These are phyloP conservation scores for Margaritifera margaritifera DNA, from an alignment of 2,888 invertebrate species.

Conservation along the genomic window DNA sequence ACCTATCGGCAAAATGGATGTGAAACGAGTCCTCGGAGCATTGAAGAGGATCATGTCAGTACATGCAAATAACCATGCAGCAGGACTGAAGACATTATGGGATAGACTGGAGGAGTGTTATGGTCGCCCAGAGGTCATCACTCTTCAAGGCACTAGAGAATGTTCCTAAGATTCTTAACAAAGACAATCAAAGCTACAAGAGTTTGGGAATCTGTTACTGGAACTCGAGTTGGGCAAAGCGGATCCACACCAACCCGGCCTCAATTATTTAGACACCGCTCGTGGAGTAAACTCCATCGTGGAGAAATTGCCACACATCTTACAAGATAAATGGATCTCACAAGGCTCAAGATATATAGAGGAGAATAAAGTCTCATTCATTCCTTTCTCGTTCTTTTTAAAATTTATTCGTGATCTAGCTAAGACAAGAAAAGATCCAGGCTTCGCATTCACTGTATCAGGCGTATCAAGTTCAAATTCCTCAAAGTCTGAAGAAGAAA, in stretches of 20 bases:
- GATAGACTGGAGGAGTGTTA: conserved; percentile 26
- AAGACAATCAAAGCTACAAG: conserved; percentile 7
- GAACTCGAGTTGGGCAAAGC: conserved; percentile 12
- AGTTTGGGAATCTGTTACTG: conserved; percentile 3
- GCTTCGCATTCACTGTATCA: background rate
- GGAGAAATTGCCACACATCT: conserved; percentile 15
- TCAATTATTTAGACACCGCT: conserved; percentile 18
- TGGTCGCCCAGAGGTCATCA: conserved; percentile 26
- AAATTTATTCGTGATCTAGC: conserved; percentile 15
- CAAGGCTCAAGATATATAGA: conserved; percentile 11
- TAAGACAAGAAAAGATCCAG: conserved; percentile 19
- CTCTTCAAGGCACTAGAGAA: conserved; percentile 10
- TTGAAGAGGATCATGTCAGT: conserved; percentile 16
- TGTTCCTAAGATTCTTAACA: conserved; percentile 9
- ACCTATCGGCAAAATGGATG: conserved; percentile 23
- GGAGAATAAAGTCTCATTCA: conserved; percentile 5
- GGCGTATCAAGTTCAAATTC: too few relatives aligned
- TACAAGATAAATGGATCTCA: conserved; percentile 22
- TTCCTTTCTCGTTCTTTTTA: conserved; percentile 15
- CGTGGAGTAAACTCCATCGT: conserved; percentile 17
- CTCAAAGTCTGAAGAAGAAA: too few relatives aligned
- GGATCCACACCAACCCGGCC: conserved; percentile 1
- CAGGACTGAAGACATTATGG: conserved; percentile 18
- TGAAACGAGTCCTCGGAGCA: conserved; percentile 21
- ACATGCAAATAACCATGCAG: conserved; percentile 10